phyloP scores from a whole-genome alignment of 1,140 invertebrate genomes.

The Calephelis virginiensis region DNA sequence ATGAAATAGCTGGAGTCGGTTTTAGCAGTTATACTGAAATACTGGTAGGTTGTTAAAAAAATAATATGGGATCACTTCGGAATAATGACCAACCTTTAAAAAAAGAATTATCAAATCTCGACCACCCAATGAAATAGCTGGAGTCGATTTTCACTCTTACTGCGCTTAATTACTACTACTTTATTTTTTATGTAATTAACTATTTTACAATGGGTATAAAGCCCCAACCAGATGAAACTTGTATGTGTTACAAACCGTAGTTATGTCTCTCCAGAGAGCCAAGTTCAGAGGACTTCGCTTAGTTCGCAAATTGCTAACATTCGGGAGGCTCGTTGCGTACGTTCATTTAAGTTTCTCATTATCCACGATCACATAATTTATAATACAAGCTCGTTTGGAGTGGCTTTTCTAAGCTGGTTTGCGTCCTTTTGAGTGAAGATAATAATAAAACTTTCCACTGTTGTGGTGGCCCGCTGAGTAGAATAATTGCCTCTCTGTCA shows the following conservation, averaged over 20 bases:
- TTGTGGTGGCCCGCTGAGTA: too few species aligned
- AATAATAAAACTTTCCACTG: too few species aligned
- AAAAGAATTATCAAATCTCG: too few species aligned
- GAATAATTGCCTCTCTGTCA: too few species aligned
- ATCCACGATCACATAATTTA: background rate
- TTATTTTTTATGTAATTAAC: slow-evolving; percentile 13
- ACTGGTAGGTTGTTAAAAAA: too few species aligned
- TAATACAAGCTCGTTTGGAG: background rate
- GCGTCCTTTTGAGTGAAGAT: too few species aligned
- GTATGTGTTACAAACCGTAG: background rate
- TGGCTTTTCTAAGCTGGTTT: background rate
- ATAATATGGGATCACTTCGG: too few species aligned
- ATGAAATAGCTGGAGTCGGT: too few species aligned
- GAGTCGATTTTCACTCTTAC: too few species aligned
- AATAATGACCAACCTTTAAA: too few species aligned
- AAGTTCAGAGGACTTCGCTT: slow-evolving; percentile 59
- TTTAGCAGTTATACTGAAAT: too few species aligned
- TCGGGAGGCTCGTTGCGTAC: slow-evolving; percentile 44
- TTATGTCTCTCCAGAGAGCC: slow-evolving; percentile 45
- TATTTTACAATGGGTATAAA: slow-evolving; percentile 22
- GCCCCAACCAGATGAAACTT: background rate
- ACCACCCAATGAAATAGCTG: too few species aligned
- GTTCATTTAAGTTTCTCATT: slow-evolving; percentile 36
- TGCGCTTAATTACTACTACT: background rate
- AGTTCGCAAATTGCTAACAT: slow-evolving; percentile 57